phyloP scores from a whole-genome alignment of 2,888 invertebrate species.

The Aleiodes leptofemur region DNA sequence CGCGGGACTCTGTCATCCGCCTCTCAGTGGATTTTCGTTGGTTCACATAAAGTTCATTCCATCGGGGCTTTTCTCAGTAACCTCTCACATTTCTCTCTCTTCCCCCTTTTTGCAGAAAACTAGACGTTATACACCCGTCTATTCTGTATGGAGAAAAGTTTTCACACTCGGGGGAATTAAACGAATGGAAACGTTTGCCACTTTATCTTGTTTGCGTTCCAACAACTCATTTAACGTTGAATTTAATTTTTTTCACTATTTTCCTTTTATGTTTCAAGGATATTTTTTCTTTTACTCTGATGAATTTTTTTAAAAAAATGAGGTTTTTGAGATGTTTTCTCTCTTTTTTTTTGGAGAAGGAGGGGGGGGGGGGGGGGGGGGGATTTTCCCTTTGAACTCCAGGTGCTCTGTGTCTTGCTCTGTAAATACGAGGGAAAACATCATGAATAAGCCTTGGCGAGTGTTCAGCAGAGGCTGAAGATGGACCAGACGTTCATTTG shows the following conservation, averaged over 20 bases:
- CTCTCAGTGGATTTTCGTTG: conserved; percentile 18
- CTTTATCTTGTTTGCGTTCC: conserved; percentile 6
- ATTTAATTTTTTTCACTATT: not conserved
- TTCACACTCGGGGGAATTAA: conserved; percentile 23
- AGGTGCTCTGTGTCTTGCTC: no score
- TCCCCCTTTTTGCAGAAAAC: not conserved
- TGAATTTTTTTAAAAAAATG: not conserved
- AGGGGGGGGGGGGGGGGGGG: no score
- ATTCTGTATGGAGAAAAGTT: conserved; percentile 9
- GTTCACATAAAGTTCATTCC: conserved; percentile 15
- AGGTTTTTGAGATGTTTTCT: no score
- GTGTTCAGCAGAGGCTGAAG: no score
- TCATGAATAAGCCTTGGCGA: no score
- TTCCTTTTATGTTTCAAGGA: no score
- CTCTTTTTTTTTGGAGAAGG: no score
- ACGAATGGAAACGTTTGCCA: conserved; percentile 11
- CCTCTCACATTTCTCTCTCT: not conserved
- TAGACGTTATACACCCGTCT: not conserved
- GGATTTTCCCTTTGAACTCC: not conserved
- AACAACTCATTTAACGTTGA: conserved; percentile 21
- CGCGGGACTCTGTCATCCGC: conserved; percentile 30
- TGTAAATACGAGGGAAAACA: no score
- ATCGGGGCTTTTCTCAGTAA: conserved; percentile 4
- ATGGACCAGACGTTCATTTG: no score
- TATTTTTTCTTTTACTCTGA: not conserved